These are phyloP conservation scores for Poeciliopsis presidionis DNA, from an alignment of 2,797 vertebrate genomes.

Conservation along the genomic window DNA sequence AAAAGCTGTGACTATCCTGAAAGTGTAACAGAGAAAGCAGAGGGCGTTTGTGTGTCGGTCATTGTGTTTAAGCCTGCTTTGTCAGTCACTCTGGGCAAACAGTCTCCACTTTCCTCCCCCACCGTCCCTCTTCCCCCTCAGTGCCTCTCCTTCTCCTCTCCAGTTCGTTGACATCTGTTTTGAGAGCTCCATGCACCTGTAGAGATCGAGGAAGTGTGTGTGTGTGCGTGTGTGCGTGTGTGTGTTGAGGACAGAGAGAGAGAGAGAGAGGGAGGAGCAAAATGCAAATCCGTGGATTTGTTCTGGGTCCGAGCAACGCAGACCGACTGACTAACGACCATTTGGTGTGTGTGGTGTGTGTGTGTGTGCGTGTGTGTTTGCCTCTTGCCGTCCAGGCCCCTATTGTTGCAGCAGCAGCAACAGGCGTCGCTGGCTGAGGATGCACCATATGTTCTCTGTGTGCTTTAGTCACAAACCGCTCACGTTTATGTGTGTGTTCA, in stretches of 20 bases:
- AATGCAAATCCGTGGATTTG: slow-evolving; percentile 86
- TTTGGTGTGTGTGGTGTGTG: slow-evolving; percentile 79
- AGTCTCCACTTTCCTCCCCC: slow-evolving; percentile 61
- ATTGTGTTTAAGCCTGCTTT: slow-evolving; percentile 83
- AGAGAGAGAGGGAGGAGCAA: slow-evolving; percentile 58
- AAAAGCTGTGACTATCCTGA: slow-evolving; percentile 4
- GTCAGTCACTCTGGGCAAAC: slow-evolving; percentile 86
- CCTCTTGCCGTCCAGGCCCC: slow-evolving; percentile 85
- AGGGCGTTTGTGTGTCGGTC: slow-evolving; percentile 38
- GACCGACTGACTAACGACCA: slow-evolving; percentile 83
- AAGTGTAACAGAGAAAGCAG: slow-evolving; percentile 3
- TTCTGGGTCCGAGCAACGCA: slow-evolving; percentile 73
- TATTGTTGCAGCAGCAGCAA: slow-evolving; percentile 95
- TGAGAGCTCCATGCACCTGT: slow-evolving; percentile 93
- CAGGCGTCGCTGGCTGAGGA: slow-evolving; percentile 89
- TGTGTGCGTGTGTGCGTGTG: slow-evolving; percentile 40
- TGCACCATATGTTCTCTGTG: slow-evolving; percentile 96
- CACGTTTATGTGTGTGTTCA: slow-evolving; percentile 56
- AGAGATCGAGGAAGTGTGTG: slow-evolving; percentile 75
- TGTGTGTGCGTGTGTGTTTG: slow-evolving; percentile 69
- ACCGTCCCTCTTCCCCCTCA: slow-evolving; percentile 14
- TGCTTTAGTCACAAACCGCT: slow-evolving; percentile 86
- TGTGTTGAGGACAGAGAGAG: slow-evolving; percentile 35
- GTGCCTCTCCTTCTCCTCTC: slow-evolving; percentile 44
- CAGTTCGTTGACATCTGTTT: slow-evolving; percentile 94